phyloP scores from a whole-genome alignment of 2,113 vertebrate species.

The Cariama cristata region DNA sequence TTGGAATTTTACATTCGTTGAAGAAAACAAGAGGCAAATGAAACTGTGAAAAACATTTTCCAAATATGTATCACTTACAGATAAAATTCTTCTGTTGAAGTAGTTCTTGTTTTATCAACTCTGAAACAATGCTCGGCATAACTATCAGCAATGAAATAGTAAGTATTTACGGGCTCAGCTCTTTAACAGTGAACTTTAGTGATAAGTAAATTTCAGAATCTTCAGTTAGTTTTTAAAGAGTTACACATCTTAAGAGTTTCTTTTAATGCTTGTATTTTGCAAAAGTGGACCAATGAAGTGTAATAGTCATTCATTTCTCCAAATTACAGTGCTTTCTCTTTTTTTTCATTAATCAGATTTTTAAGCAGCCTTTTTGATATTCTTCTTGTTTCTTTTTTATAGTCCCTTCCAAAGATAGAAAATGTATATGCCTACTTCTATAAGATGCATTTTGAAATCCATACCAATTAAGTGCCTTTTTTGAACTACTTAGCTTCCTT shows the following conservation, averaged over 20 bases:
- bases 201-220: background rate
- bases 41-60: conserved; percentile 5
- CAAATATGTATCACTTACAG: background rate
- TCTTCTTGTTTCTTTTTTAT: background rate
- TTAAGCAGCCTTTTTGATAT: background rate
- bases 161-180: background rate
- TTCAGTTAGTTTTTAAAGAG: background rate
- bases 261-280: background rate
- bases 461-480: background rate
- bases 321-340: background rate
- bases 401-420: background rate
- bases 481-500: background rate
- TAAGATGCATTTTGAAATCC: background rate
- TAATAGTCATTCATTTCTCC: background rate
- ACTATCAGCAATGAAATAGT: background rate
- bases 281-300: background rate
- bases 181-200: background rate
- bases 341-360: background rate
- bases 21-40: background rate
- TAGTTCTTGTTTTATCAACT: background rate
- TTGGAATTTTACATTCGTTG: background rate
- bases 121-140: background rate
- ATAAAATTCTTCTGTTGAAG: background rate
- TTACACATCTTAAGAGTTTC: background rate
- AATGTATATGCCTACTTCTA: background rate